Evolutionary conservation across 2,888 invertebrate genomes (phyloP).

Genomic region (Tillus elongatus): DNA sequence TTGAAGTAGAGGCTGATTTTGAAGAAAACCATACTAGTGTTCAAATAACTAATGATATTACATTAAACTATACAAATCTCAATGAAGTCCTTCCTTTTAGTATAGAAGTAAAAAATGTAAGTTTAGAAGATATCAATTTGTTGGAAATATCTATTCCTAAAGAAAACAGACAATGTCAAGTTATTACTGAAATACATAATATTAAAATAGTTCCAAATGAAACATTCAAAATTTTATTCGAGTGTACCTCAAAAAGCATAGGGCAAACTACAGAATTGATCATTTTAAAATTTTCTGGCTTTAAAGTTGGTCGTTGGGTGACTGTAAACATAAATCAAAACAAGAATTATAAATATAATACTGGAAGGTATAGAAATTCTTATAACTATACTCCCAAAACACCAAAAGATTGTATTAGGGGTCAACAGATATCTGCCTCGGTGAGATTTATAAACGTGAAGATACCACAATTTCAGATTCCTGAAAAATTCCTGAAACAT

Average conservation of each 20-base stretch:
- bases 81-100: slow-evolving; percentile 40
- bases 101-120: slow-evolving; percentile 44
- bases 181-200: slow-evolving; percentile 36
- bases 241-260: slow-evolving; percentile 50
- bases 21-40: slow-evolving; percentile 43
- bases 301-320: slow-evolving; percentile 52
- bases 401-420: slow-evolving; percentile 36
- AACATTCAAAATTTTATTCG: slow-evolving; percentile 42
- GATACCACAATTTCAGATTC: slow-evolving; percentile 44
- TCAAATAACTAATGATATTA: slow-evolving; percentile 44
- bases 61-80: slow-evolving; percentile 39
- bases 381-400: neutral
- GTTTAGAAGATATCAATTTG: slow-evolving; percentile 39
- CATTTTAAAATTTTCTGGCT: slow-evolving; percentile 51
- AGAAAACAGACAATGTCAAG: slow-evolving; percentile 37
- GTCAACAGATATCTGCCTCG: slow-evolving; percentile 44
- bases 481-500: slow-evolving; percentile 38
- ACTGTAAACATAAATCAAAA: slow-evolving; percentile 46
- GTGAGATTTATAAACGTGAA: slow-evolving; percentile 54
- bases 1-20: slow-evolving; percentile 15
- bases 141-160: slow-evolving; percentile 46
- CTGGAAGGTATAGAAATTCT: neutral
- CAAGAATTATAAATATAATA: neutral
- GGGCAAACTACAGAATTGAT: slow-evolving; percentile 54
- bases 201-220: slow-evolving; percentile 40